Conservation (phyloP, 2,797 vertebrate genomes). For the Carduelis carduelis region DNA sequence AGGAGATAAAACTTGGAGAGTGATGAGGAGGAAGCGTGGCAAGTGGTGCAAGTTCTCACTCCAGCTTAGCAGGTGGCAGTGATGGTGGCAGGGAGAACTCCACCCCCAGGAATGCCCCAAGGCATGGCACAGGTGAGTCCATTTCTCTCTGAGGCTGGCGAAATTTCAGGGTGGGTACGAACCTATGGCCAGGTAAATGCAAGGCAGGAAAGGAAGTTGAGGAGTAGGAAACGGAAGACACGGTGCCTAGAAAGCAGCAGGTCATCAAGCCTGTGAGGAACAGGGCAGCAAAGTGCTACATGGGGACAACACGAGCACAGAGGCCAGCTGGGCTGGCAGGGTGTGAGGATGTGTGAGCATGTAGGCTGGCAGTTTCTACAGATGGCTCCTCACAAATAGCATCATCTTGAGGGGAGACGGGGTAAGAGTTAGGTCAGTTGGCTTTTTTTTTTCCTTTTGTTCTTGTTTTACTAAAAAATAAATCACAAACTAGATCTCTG, state of each 20-base stretch:
- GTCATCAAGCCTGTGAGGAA: constrained; percentile 39
- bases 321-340: constrained; percentile 16
- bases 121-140: not conserved
- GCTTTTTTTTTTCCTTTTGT: constrained; percentile 3
- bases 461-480: constrained; percentile 72
- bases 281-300: constrained; percentile 31
- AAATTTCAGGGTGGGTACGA: not conserved
- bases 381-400: constrained; percentile 35
- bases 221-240: constrained; percentile 50
- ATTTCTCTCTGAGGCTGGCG: not conserved
- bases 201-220: not conserved
- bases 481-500: constrained; percentile 74
- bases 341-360: not conserved
- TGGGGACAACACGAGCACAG: not conserved
- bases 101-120: not conserved
- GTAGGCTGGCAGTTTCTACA: constrained; percentile 24
- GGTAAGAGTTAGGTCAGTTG: not conserved
- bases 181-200: constrained; percentile 7
- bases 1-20: constrained; percentile 19
- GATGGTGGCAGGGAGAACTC: not conserved
- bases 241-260: constrained; percentile 46
- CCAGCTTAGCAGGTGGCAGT: constrained; percentile 25
- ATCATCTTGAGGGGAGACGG: constrained; percentile 22
- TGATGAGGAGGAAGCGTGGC: not conserved
- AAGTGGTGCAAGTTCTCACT: constrained; percentile 26